Evolutionary conservation across 2,888 invertebrate species (phyloP).

Genomic region (Mystacides longicornis): DNA sequence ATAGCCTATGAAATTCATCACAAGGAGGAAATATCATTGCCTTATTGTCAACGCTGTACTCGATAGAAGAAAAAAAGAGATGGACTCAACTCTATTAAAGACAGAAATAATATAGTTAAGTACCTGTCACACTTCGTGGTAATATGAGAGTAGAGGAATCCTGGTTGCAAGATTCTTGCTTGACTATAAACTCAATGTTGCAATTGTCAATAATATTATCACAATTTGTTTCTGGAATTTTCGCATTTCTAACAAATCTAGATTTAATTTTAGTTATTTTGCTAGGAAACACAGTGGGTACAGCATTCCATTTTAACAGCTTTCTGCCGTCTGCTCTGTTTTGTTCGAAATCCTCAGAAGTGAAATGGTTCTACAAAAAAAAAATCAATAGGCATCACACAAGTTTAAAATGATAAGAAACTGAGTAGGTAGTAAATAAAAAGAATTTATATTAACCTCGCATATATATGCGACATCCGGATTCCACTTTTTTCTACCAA

Average conservation of each 20-base stretch:
- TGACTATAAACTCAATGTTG: not conserved
- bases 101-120: no score
- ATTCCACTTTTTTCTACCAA: not conserved
- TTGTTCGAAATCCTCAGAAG: slow-evolving; percentile 10
- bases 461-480: slow-evolving; percentile 6
- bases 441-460: not conserved
- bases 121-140: not conserved
- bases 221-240: not conserved
- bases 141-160: slow-evolving; percentile 4
- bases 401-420: not conserved
- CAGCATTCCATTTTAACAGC: slow-evolving; percentile 9
- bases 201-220: not conserved
- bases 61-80: no score
- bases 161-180: not conserved
- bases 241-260: not conserved
- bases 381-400: not conserved
- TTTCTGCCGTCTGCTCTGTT: slow-evolving; percentile 12
- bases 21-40: no score
- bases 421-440: not conserved
- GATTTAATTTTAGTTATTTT: not conserved
- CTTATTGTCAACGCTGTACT: no score
- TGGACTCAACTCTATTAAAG: no score
- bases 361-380: slow-evolving; percentile 10
- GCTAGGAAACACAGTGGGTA: slow-evolving; percentile 12
- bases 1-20: no score